These are phyloP conservation scores for Esox masquinongy DNA, from an alignment of 2,797 vertebrate genomes.

Conservation along the genomic window DNA sequence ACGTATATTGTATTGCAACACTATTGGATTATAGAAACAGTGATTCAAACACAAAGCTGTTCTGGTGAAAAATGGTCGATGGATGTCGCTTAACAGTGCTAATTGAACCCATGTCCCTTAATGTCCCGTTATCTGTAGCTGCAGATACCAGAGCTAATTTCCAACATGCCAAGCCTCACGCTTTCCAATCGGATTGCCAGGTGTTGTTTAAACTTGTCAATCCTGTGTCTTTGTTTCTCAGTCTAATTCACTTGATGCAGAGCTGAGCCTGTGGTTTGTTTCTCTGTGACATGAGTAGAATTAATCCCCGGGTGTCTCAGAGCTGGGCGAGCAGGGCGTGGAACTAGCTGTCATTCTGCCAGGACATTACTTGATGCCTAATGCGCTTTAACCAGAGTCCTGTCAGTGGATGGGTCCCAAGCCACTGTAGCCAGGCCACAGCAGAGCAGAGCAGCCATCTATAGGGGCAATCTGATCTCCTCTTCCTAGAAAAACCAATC, in stretches of 20 bases:
- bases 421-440: not conserved
- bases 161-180: not conserved
- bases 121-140: not conserved
- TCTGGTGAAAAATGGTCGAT: not conserved
- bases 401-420: not conserved
- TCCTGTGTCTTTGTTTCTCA: not conserved
- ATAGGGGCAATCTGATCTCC: not conserved
- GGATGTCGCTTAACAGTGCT: not conserved
- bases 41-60: not conserved
- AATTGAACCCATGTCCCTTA: not conserved
- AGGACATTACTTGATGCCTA: not conserved
- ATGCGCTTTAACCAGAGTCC: not conserved
- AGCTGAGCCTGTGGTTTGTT: not conserved
- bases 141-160: not conserved
- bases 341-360: no score
- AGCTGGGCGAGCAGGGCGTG: no score
- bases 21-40: not conserved
- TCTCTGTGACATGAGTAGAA: not conserved
- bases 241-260: not conserved
- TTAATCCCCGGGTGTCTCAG: not conserved
- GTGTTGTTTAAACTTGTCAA: not conserved
- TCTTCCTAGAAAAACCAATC: no score
- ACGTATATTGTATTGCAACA: not conserved
- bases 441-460: not conserved
- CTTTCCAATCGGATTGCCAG: not conserved